phyloP scores from a whole-genome alignment of 2,113 vertebrate species.

The Girardinichthys multiradiatus region DNA sequence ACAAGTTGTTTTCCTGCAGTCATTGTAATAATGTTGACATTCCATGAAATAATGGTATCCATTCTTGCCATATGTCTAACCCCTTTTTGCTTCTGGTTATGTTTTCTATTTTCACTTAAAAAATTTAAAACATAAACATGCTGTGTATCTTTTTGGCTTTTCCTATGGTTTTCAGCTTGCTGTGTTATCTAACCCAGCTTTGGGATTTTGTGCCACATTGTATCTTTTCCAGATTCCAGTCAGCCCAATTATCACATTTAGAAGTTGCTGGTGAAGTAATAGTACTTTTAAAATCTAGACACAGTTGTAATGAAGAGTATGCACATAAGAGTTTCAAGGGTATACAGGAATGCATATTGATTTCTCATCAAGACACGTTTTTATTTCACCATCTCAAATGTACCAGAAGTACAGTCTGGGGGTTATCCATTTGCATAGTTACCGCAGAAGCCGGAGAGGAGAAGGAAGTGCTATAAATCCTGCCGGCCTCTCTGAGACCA shows the following conservation, averaged over 20 bases:
- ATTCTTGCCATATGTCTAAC: constrained; percentile 37
- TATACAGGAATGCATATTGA: constrained; percentile 26
- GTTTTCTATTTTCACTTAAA: constrained; percentile 35
- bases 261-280: neutral
- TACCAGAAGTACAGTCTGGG: neutral
- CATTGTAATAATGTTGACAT: constrained; percentile 45
- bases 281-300: neutral
- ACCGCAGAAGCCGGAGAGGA: neutral
- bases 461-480: constrained; percentile 25
- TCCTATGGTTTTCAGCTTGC: constrained; percentile 29
- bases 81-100: constrained; percentile 36
- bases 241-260: constrained; percentile 16
- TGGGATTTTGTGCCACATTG: constrained; percentile 25
- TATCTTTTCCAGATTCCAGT: constrained; percentile 4
- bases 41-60: constrained; percentile 41
- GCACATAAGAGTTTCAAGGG: constrained; percentile 7
- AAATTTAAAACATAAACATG: too few species aligned
- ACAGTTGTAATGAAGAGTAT: constrained; percentile 21
- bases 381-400: constrained; percentile 20
- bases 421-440: constrained; percentile 20
- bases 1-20: constrained; percentile 28
- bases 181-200: constrained; percentile 13
- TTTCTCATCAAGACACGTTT: constrained; percentile 41
- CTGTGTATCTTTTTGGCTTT: constrained; percentile 26
- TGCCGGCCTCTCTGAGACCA: constrained; percentile 3